Evolutionary conservation across 2,113 vertebrate species (phyloP), one percentile per base, ranked within the genome.

Genomic region (Ochotona curzoniae): DNA sequence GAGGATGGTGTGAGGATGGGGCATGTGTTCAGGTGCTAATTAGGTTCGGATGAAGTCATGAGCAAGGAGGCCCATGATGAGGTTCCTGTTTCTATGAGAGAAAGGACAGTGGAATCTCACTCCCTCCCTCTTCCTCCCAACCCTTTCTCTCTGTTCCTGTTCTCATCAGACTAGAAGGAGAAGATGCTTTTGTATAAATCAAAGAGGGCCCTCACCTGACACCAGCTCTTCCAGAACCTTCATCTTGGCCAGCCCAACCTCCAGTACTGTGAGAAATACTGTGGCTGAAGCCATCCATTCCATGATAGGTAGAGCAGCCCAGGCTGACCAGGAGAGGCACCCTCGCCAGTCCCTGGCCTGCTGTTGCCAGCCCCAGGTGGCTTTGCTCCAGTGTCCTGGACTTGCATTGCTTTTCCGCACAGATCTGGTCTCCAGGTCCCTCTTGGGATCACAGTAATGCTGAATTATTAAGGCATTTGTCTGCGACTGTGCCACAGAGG

Each of bases 381-480:
- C 73, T 95, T 94, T 64, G 64, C 47, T 54, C 30, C n/a, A 47
- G 61, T 15, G 51, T 67, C 35, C 63, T 94, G 30, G 26, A 57
- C n/a, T 75, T 44, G 30, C 23, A 14, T 35, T 71, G 67, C 73
- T 93, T 94, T 95, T 91, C 78, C 66, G 13, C 26, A 93, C 13
- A 26, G 69, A 63, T 71, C 90, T 76, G 88, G 79, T 47, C 60
- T 94, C 20, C 21, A 57, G 89, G 63, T 93, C 95, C 73, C 91
- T 93, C 73, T 28, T 17, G 89, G 66, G 78, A 91, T 69, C 30
- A 61, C 69, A 95, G 66, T 81, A 93, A 91, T 95, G 73, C 90
- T 90, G 81, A 95, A 85, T 94, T 93, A 87, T 95, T 93, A 91
- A 70, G 90, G 84, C 87, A 66, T 35, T 83, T 49, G 75, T 91